Conservation (phyloP, 2,113 vertebrate genomes). For the Chroicocephalus ridibundus region DNA sequence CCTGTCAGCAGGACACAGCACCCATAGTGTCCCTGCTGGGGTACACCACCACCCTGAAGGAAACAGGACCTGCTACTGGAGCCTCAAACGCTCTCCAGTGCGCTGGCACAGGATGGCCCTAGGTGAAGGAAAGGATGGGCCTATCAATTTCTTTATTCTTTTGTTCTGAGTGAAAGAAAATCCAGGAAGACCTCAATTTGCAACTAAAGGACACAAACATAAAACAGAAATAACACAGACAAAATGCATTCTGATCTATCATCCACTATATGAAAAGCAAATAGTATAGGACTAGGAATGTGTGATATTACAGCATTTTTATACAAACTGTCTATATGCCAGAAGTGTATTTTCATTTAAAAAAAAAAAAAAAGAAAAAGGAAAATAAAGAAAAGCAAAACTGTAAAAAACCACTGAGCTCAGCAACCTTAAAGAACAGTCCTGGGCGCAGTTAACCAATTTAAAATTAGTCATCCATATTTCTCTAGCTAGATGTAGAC, state of each 20-base stretch:
- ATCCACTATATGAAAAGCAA: not conserved
- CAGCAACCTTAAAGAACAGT: not conserved
- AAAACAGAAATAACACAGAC: not conserved
- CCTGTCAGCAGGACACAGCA: rapidly evolving
- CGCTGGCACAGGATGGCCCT: too few species aligned
- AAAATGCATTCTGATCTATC: not conserved
- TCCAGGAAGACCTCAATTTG: not conserved
- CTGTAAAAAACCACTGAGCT: not conserved
- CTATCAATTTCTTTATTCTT: not conserved
- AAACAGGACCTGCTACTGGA: not conserved
- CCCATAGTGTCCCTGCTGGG: not conserved
- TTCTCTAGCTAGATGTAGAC: not conserved
- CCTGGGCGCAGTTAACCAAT: not conserved
- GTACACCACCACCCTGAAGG: not conserved
- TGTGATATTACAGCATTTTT: not conserved
- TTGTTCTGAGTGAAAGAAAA: not conserved
- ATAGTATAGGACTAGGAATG: not conserved
- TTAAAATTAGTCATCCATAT: not conserved
- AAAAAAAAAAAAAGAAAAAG: not conserved
- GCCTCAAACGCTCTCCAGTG: not conserved
- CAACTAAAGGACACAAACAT: not conserved
- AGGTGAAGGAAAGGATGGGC: not conserved
- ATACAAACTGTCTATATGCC: not conserved
- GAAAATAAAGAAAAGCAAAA: not conserved
- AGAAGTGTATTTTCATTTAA: not conserved